Evolutionary conservation across 2,113 vertebrate species (phyloP).

Genomic region (Nymphicus hollandicus): DNA sequence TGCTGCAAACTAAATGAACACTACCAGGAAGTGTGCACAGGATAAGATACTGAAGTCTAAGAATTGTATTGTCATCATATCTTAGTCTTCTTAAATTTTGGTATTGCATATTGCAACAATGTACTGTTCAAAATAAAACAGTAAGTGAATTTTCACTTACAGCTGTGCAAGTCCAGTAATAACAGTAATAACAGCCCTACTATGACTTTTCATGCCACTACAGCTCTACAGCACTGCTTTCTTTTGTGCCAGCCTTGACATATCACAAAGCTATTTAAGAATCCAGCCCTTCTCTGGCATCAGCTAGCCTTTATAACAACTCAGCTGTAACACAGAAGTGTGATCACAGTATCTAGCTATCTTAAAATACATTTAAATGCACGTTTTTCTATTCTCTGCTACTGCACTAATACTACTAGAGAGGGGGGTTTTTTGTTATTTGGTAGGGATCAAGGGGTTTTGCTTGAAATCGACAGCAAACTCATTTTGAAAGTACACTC

Average conservation of each 20-base stretch:
- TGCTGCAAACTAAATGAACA: background rate
- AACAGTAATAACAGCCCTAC: background rate
- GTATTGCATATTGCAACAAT: background rate
- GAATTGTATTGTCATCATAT: background rate
- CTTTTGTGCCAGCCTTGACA: background rate
- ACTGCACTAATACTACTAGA: background rate
- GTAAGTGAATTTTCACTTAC: background rate
- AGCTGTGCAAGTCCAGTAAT: background rate
- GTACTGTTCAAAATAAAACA: background rate
- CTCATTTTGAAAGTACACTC: background rate
- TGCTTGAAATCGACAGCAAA: background rate
- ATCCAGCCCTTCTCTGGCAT: background rate
- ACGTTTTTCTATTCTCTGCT: background rate
- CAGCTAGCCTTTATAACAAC: background rate
- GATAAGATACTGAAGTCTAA: background rate
- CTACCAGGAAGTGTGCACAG: rapidly evolving
- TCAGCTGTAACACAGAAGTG: background rate
- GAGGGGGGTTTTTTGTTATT: background rate
- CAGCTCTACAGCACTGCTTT: background rate
- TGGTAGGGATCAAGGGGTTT: background rate
- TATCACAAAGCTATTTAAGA: background rate
- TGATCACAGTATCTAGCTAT: background rate
- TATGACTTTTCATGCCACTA: background rate
- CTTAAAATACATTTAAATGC: background rate
- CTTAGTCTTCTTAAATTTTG: background rate